Evolutionary conservation across 2,113 vertebrate genomes (phyloP).

Genomic region (Thalassarche chlororhynchos): DNA sequence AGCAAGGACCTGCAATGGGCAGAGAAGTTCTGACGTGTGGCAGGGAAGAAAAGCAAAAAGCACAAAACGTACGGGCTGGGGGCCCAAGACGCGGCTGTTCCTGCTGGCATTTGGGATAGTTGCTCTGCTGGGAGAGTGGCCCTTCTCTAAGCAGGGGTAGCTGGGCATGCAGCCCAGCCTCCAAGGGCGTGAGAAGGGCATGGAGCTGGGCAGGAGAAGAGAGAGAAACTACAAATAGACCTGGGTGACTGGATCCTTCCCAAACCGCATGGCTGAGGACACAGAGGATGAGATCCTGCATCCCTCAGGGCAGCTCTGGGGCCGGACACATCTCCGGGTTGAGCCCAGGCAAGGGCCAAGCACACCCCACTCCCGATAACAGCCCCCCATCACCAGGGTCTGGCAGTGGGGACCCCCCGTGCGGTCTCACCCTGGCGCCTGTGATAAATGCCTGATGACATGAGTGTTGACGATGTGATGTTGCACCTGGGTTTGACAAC

Average conservation of each 20-base stretch:
- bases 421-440: rapidly evolving
- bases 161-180: neutral
- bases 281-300: neutral
- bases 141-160: neutral
- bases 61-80: neutral
- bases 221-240: neutral
- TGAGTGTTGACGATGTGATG: neutral
- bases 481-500: neutral
- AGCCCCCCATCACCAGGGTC: neutral
- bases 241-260: neutral
- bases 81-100: neutral
- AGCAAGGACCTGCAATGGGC: rapidly evolving
- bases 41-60: neutral
- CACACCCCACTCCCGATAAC: rapidly evolving
- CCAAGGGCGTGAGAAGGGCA: neutral
- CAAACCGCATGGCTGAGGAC: neutral
- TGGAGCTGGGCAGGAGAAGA: neutral
- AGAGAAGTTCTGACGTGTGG: neutral
- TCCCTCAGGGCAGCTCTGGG: neutral
- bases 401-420: rapidly evolving
- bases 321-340: rapidly evolving
- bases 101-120: neutral
- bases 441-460: neutral
- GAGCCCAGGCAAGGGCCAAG: neutral
- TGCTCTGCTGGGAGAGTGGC: neutral